Conservation (phyloP, 2,888 invertebrate species). For the Amblyteles armatorius region DNA sequence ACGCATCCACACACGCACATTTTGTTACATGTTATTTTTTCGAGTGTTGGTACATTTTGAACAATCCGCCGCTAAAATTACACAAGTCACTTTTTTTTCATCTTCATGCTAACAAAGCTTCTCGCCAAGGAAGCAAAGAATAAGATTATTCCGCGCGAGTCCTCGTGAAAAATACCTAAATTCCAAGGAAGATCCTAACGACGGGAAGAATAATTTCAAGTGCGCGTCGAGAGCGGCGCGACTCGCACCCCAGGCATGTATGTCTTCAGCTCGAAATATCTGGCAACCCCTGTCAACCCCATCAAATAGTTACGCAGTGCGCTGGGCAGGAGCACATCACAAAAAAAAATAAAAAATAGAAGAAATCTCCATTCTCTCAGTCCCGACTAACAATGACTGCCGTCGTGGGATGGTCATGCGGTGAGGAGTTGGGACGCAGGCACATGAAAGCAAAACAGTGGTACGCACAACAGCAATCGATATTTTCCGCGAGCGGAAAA, state of each 20-base stretch:
- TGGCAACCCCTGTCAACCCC: conserved; percentile 37
- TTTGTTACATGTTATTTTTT: too few relatives aligned
- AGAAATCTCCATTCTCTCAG: conserved; percentile 7
- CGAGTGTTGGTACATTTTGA: neutral
- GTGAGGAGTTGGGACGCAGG: neutral
- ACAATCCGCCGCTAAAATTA: neutral
- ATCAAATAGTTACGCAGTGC: conserved; percentile 26
- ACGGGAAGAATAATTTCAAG: conserved; percentile 13
- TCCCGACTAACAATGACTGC: conserved; percentile 49
- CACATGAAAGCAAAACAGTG: conserved; percentile 16
- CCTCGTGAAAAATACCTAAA: conserved; percentile 19
- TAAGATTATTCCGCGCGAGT: conserved; percentile 6
- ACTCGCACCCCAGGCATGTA: conserved; percentile 46
- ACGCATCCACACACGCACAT: neutral
- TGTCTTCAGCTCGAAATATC: conserved; percentile 27
- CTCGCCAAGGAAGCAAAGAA: neutral
- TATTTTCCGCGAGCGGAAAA: conserved; percentile 49
- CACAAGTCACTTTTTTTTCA: neutral
- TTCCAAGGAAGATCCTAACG: conserved; percentile 40
- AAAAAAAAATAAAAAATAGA: neutral
- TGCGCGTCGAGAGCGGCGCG: conserved; percentile 29
- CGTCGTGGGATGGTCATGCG: conserved; percentile 31
- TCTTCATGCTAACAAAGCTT: neutral
- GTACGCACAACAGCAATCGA: conserved; percentile 49
- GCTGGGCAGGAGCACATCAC: neutral